Evolutionary conservation across 2,888 invertebrate genomes (phyloP), one percentile per base, ranked within the genome.

Genomic region (Pollenia griseotomentosa): DNA sequence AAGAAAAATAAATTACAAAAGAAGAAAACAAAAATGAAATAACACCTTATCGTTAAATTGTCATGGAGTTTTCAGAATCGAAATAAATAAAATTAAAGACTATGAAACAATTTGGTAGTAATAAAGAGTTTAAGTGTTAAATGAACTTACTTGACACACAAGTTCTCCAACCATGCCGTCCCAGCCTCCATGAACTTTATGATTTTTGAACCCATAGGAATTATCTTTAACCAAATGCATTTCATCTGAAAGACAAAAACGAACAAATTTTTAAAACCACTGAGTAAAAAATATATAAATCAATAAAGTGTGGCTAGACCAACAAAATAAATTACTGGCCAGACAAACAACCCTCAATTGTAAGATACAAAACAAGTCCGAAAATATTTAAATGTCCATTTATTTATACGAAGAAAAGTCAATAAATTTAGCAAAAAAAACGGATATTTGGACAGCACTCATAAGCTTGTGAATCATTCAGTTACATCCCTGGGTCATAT

Each of bases 101-200:
- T 23, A 61, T 40, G 2, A 11, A 44, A 2, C 71, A 16, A 66
- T 53, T 51, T 48, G 59, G 12, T 2, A 9, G 42, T 53, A 44
- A 59, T 51, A 71, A 71, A 55, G 40, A 55, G 44, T 44, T 66
- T 66, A 59, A 73, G 42, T 71, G 57, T 33, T 48, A 66, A 79
- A 48, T 77, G 51, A 57, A 89, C 95, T 95, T 94, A 98, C 98
- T 95, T 97, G 96, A 93, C 97, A 95, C 68, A 97, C 95, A 87
- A 98, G 95, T 93, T 98, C 98, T 12, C 97, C 97, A 57, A 98
- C 96, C 94, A 97, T 96, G 71, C 97, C 97, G 90, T 97, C 97
- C 97, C 97, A 98, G 70, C 96, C 96, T 42, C 96, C 97, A 88
- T 95, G 95, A 2, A 95, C 95, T 79, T 96, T 95, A 57, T 95